These are phyloP conservation scores for Sminthopsis crassicaudata DNA, from an alignment of 2,113 vertebrate genomes.

Conservation along the genomic window DNA sequence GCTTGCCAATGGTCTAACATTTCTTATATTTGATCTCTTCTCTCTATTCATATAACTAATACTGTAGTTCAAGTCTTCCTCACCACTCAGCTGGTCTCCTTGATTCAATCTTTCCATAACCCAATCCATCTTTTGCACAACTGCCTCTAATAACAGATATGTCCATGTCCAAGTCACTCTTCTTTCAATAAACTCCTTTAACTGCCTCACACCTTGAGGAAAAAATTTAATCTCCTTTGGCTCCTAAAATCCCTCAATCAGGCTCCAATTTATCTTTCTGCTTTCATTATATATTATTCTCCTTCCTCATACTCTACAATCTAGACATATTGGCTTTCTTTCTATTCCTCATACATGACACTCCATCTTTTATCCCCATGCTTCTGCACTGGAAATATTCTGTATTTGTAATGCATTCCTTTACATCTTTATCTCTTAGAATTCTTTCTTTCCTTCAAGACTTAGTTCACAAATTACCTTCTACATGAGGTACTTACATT, in stretches of 20 bases:
- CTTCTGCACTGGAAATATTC: background rate
- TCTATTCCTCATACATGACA: background rate
- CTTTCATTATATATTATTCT: background rate
- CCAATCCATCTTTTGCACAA: background rate
- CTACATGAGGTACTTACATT: background rate
- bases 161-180: background rate
- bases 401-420: background rate
- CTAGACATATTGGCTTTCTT: background rate
- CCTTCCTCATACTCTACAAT: background rate
- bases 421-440: background rate
- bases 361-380: background rate
- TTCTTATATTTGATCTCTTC: background rate
- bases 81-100: background rate
- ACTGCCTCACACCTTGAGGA: background rate
- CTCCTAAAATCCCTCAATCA: background rate
- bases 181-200: background rate
- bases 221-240: background rate
- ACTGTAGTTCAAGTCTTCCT: background rate
- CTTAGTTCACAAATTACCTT: background rate
- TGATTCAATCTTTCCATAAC: background rate
- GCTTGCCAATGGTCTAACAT: background rate
- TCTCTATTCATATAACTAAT: background rate
- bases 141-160: background rate
- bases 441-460: background rate
- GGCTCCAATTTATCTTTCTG: background rate